phyloP scores from a whole-genome alignment of 2,888 invertebrate species.

The Lobophora halterata region DNA sequence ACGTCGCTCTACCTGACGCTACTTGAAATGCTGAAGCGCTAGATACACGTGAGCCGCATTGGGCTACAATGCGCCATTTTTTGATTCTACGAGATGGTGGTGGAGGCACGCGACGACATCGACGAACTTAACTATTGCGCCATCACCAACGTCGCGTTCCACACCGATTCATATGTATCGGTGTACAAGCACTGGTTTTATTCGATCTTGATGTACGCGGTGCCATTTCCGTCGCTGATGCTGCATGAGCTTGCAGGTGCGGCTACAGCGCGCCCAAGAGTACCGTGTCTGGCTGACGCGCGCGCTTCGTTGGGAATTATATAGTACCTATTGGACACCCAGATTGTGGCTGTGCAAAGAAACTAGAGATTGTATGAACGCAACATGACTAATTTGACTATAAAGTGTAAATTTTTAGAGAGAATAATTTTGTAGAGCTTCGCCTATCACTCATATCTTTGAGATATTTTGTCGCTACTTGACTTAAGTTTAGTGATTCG shows the following conservation, averaged over 20 bases:
- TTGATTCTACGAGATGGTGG: slow-evolving; percentile 86
- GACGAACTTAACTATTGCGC: slow-evolving; percentile 84
- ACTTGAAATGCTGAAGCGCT: slow-evolving; percentile 95
- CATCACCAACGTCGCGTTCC: slow-evolving; percentile 84
- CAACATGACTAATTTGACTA: no score
- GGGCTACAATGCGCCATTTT: slow-evolving; percentile 94
- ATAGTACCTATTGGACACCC: no score
- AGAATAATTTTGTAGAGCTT: no score
- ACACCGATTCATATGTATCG: slow-evolving; percentile 87
- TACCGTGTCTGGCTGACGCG: slow-evolving; percentile 95
- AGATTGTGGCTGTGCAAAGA: no score
- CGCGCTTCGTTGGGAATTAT: slow-evolving; percentile 94
- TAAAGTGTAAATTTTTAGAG: no score
- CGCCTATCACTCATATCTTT: no score
- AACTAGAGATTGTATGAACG: no score
- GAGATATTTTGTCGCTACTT: no score
- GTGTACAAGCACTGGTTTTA: slow-evolving; percentile 97
- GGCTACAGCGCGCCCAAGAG: slow-evolving; percentile 92
- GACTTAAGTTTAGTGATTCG: no score
- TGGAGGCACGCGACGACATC: slow-evolving; percentile 61
- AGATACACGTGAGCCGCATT: slow-evolving; percentile 95
- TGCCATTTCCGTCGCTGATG: slow-evolving; percentile 94
- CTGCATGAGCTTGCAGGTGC: slow-evolving; percentile 95
- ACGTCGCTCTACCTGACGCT: slow-evolving; percentile 95
- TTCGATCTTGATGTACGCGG: slow-evolving; percentile 94